A percentile compares a stretch with the other conserved stretches of the same genome.
phyloP scores from a whole-genome alignment of 2,113 vertebrate genomes.

The Scartelaos histophorus region DNA sequence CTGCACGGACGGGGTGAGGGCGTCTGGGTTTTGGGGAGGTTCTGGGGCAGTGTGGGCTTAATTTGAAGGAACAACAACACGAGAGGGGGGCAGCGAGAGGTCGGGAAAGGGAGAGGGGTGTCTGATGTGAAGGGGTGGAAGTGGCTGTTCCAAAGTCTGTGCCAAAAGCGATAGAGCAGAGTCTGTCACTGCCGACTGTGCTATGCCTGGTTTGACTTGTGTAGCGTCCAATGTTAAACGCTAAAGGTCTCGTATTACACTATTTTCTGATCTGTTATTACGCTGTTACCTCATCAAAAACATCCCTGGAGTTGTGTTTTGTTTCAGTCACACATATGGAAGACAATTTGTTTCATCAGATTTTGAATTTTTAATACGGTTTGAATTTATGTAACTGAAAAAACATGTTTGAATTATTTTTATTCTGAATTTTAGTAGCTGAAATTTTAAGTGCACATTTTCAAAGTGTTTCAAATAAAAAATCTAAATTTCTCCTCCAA shows the following conservation, averaged over 20 bases:
- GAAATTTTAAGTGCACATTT: no score
- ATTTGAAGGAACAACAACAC: constrained; percentile 75
- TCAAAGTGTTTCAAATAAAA: no score
- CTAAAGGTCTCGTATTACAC: background rate
- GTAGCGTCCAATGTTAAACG: background rate
- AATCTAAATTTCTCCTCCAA: no score
- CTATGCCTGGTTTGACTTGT: background rate
- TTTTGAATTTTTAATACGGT: no score
- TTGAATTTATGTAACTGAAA: no score
- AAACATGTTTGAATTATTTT: no score
- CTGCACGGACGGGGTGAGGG: constrained; percentile 71
- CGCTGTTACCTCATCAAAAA: no score
- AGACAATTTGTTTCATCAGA: no score
- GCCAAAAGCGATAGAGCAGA: background rate
- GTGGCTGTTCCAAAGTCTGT: background rate
- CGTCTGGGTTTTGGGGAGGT: constrained; percentile 62
- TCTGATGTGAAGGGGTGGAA: constrained; percentile 5
- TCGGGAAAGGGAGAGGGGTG: constrained; percentile 15
- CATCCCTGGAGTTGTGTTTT: no score
- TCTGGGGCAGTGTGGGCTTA: constrained; percentile 60
- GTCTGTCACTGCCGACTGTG: background rate
- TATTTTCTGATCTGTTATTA: no score
- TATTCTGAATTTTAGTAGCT: no score
- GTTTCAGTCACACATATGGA: no score
- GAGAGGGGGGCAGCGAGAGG: constrained; percentile 65